Base-by-base conservation (phyloP, 1,140 invertebrate species). In the Caenorhabditis briggsae region DNA sequence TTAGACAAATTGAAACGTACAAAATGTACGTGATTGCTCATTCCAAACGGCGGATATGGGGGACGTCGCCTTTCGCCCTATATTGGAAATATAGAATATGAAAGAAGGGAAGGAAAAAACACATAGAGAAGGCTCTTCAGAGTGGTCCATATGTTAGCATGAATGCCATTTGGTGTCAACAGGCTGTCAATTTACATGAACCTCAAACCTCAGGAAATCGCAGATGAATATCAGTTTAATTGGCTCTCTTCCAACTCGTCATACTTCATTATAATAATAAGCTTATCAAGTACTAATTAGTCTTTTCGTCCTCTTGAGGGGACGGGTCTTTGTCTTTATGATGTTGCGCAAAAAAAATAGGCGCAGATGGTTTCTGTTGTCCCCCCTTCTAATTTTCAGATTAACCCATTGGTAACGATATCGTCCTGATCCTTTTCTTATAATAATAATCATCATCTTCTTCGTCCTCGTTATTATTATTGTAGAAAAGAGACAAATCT, bases 1-100 rank as follows among this genome's bases (percentile, higher is more conserved):
- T 78, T 78, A 78, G 70, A 78, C 46, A 78, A 78, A 78, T 78
- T 78, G 70, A 78, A 78, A 78, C 46, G 70, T 78, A 78, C 70
- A 53, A 78, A 78, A 78, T 78, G 70, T 78, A 78, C 46, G 70
- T 78, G 70, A 78, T 78, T 78, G 70, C 70, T 78, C 70, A 78
- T 78, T 78, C 33, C 70, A 78, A 78, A 78, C 70, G 70, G 53
- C 70, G 70, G 70, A 78, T 78, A 78, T 78, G 64, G 64, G 41
- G 23, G 70, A 50, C 50, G 25, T 46, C 11, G 59, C 43, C 70
- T 78, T 78, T 78, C 70, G 70, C 70, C 33, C 46, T 18, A 78
- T 78, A 78, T 78, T 78, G 70, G 46, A 78, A 12, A 78, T 78
- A n/a, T 50, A 18, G 70, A 78, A 78, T 78, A 78, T 48, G 46